Conservation (phyloP, 2,888 invertebrate genomes). For the Lamellibrachia satsuma region DNA sequence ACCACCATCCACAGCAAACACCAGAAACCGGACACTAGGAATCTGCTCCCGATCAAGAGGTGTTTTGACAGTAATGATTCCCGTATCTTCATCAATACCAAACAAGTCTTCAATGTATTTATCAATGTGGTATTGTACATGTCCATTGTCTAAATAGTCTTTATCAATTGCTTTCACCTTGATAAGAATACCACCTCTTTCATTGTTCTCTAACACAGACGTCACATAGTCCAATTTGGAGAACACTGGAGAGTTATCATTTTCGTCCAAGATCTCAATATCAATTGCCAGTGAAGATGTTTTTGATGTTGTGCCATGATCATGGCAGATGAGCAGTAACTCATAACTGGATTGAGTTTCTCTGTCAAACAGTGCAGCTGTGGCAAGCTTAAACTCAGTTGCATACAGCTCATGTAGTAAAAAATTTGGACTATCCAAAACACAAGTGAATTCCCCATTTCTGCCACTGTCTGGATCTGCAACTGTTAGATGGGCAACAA, state of each 20-base stretch:
- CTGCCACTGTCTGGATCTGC: constrained; percentile 25
- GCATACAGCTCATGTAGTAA: constrained; percentile 22
- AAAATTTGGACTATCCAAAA: neutral
- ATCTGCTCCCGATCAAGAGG: constrained; percentile 25
- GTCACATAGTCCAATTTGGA: constrained; percentile 32
- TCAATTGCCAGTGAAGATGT: constrained; percentile 27
- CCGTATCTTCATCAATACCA: constrained; percentile 27
- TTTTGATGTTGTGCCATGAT: constrained; percentile 34
- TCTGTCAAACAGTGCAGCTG: constrained; percentile 35
- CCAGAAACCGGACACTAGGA: neutral
- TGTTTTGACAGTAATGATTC: constrained; percentile 20
- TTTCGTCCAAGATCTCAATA: constrained; percentile 37
- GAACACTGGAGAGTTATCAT: constrained; percentile 40
- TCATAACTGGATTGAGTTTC: constrained; percentile 34
- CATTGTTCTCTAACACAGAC: constrained; percentile 36
- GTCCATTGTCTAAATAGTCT: constrained; percentile 53
- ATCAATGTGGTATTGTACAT: constrained; percentile 49
- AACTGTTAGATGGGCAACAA: constrained; percentile 27
- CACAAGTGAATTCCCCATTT: constrained; percentile 27
- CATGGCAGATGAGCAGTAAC: constrained; percentile 36
- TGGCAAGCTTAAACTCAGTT: constrained; percentile 35
- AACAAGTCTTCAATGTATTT: constrained; percentile 56
- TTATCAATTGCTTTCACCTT: constrained; percentile 37
- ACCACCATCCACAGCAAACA: constrained; percentile 26
- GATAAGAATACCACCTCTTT: constrained; percentile 29